Base-by-base conservation (phyloP, 1,140 invertebrate genomes). In the Drosophila dunni region DNA sequence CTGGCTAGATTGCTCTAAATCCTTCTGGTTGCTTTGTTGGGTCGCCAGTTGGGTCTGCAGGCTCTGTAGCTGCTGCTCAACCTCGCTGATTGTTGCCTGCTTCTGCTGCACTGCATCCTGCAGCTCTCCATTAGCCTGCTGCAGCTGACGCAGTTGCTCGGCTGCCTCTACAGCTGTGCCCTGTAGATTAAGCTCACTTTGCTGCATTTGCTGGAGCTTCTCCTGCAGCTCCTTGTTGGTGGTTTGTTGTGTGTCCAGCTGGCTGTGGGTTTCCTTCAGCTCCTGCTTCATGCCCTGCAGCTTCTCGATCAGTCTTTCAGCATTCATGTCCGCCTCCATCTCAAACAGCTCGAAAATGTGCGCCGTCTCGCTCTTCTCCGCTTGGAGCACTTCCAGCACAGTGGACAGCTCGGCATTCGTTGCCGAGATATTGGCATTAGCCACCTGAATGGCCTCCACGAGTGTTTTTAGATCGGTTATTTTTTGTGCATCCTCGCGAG, bases 311-410 rank as follows among this genome's bases (percentile, higher is more conserved):
- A 91, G 51, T 7, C 82, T 71, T 56, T 82, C 83, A 0, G 81
- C 62, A 54, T 89, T 91, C 81, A 89, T 81, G 51, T 91, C 90
- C 2, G 86, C 62, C 65, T 91, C 90, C 83, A 91, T 90, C 74
- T 91, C 90, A 29, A 91, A 91, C 0, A 91, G 60, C 77, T 91
- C 90, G 17, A 91, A 91, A n/a, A 91, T 91, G 46, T 91, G 78
- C 11, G 89, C 81, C 2, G 81, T 91, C 38, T 91, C 90, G 46
- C 79, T 83, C 15, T 91, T 91, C 40, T 91, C 90, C 0, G 81
- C 76, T 20, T 91, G 86, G 1, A 91, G 70, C n/a, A 83, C 65
- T 20, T 91, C 85, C 34, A 91, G 57, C 10, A 88, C 83, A 0
- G 81, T 75, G 6, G 90, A 88, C 0, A 91, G 54, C 54, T 89